A percentile compares a stretch with the other conserved stretches of the same genome.
Evolutionary conservation across 1,140 invertebrate genomes (phyloP).

Genomic region (Drosophila kanapiae): DNA sequence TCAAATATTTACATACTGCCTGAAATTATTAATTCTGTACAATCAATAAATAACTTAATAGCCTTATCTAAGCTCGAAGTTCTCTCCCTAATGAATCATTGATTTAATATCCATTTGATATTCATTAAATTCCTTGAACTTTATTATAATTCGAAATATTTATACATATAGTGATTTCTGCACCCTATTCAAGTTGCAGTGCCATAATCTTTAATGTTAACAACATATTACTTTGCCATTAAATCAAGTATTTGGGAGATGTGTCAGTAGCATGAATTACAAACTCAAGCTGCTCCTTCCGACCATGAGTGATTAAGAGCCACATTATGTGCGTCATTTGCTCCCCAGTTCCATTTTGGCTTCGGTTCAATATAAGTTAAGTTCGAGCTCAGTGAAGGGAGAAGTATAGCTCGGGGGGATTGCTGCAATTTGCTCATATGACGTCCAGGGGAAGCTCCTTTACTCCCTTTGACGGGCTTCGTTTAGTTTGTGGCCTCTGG

Average conservation of each 20-base stretch:
- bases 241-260: not conserved
- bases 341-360: constrained; percentile 3
- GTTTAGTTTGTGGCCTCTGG: constrained; percentile 21
- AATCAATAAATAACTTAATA: no score
- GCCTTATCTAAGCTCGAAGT: not conserved
- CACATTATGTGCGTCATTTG: constrained; percentile 62
- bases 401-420: constrained; percentile 21
- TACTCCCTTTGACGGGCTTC: constrained; percentile 44
- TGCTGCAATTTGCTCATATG: constrained; percentile 37
- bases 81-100: not conserved
- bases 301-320: constrained; percentile 2
- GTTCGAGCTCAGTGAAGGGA: constrained; percentile 42
- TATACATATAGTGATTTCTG: no score
- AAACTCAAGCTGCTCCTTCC: not conserved
- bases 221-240: not conserved
- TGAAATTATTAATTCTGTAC: no score
- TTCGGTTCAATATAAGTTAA: constrained; percentile 50
- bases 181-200: not conserved
- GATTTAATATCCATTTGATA: fast-evolving
- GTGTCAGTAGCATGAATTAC: not conserved
- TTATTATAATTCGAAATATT: not conserved
- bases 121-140: not conserved
- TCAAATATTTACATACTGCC: no score
- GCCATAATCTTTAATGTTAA: not conserved
- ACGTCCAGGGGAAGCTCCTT: constrained; percentile 29